These are phyloP conservation scores for Drosophila seguyi DNA, from an alignment of 1,140 invertebrate species.

Conservation along the genomic window DNA sequence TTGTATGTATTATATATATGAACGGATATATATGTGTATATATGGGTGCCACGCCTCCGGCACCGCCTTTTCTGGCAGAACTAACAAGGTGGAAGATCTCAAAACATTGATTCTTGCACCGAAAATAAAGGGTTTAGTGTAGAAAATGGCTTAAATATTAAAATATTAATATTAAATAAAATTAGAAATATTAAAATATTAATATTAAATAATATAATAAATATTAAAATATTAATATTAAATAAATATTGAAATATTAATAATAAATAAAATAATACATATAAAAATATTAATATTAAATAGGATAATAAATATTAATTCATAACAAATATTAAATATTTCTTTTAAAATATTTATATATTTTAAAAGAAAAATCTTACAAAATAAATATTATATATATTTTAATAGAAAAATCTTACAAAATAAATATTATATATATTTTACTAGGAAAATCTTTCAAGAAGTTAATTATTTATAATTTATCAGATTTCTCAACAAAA, in stretches of 20 bases:
- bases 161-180: neutral
- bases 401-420: neutral
- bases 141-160: neutral
- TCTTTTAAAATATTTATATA: too few species aligned
- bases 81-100: slow-evolving; percentile 27
- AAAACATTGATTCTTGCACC: slow-evolving; percentile 1
- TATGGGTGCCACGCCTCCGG: slow-evolving; percentile 21
- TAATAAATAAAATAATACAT: too few species aligned
- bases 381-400: neutral
- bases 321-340: too few species aligned
- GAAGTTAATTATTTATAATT: neutral
- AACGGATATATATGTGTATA: neutral
- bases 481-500: neutral
- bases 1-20: slow-evolving; percentile 25
- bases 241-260: too few species aligned
- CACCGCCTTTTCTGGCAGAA: slow-evolving; percentile 26
- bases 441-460: neutral
- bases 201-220: too few species aligned
- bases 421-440: neutral
- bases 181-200: too few species aligned
- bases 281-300: too few species aligned
- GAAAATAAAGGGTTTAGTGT: neutral
- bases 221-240: too few species aligned
- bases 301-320: too few species aligned
- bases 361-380: neutral